Conservation (phyloP, 2,888 invertebrate genomes). For the Metopia argyrocephala region DNA sequence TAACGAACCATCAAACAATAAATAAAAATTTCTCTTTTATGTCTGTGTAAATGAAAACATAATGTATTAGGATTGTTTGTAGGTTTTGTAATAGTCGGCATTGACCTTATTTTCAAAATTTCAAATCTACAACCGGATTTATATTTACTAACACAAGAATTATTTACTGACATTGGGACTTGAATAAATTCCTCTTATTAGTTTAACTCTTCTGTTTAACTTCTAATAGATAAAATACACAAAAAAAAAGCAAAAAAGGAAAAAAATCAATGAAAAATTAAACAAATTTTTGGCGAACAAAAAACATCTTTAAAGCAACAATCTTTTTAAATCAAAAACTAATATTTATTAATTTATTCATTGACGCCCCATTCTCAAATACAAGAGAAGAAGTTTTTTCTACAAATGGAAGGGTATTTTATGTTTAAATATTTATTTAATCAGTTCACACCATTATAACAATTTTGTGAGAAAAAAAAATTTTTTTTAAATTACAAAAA, state of each 20-base stretch:
- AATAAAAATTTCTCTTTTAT: no score
- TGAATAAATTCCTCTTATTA: background rate
- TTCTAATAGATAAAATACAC: background rate
- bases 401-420: constrained; percentile 7
- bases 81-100: no score
- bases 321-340: background rate
- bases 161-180: constrained; percentile 45
- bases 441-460: constrained; percentile 46
- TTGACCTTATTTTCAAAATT: no score
- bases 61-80: no score
- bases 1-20: no score
- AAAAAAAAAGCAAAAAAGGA: background rate
- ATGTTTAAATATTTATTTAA: constrained; percentile 51
- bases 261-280: no score
- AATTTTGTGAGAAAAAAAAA: constrained; percentile 23
- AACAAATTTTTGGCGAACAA: no score
- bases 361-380: no score
- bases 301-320: no score
- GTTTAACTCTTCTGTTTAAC: background rate
- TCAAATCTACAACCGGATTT: constrained; percentile 10
- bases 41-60: no score
- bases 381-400: background rate
- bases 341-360: background rate
- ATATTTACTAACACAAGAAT: constrained; percentile 5
- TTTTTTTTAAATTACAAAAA: background rate